Evolutionary conservation across 1,140 invertebrate species (phyloP), one percentile per base, ranked within the genome.

Genomic region (Glomeris maerens): DNA sequence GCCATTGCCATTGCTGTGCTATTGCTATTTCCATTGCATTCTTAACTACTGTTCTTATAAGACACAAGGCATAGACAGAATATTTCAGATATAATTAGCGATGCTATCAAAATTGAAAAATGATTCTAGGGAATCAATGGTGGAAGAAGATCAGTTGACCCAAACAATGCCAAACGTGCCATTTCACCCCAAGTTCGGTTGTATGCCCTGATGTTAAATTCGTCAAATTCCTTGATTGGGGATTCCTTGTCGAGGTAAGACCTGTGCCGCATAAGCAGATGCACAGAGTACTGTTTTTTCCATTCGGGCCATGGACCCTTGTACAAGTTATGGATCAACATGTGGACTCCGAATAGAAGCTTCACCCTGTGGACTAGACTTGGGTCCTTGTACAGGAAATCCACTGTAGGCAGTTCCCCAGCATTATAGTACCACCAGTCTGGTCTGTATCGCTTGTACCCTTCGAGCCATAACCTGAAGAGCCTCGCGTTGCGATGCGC

Each of bases 381-480:
- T 7, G 63, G 63, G 23, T 55, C 27, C 23, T 31, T 38, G 20
- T 53, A 38, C 2, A 65, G 53, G 28, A 65, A 58, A 13, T 53
- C 46, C 14, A 38, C 42, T 0, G 63, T 65, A 13, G 63, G 63
- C 13, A 60, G 48, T 29, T 65, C 60, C 14, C 63, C 63, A 10
- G 62, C 63, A 49, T 65, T 65, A 39, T 62, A 65, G 47, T 65
- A 65, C 62, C 60, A 63, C 7, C 48, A 27, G 21, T 57, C 52
- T 26, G 56, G 52, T 42, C 54, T 47, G 41, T 65, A 65, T 25
- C 56, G 39, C 4, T 39, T 26, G 46, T 65, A 65, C 2, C 62
- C 62, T 21, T 62, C 50, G 21, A 62, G 50, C 60, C 59, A 65
- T 1, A 56, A 27, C 36, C 44, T 45, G 22, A 65, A 28, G 53